phyloP scores from a whole-genome alignment of 2,888 invertebrate genomes.

The Eupithecia exiguata region DNA sequence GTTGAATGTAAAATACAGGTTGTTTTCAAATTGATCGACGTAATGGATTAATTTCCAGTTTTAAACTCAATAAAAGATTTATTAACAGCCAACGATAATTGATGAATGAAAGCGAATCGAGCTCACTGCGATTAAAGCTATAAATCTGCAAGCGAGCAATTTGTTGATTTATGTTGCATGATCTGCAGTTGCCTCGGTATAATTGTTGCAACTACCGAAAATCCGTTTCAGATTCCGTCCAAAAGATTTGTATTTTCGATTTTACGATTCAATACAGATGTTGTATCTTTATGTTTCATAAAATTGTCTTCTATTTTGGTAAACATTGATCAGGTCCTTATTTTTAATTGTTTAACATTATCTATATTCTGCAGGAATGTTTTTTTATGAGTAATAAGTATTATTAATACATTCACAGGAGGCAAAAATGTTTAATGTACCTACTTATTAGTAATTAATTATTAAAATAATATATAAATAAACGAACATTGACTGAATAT shows the following conservation, averaged over 20 bases:
- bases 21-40: constrained; percentile 27
- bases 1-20: constrained; percentile 3
- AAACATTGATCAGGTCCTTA: neutral
- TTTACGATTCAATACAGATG: neutral
- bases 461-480: neutral
- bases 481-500: neutral
- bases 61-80: constrained; percentile 34
- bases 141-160: constrained; percentile 55
- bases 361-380: too few species aligned
- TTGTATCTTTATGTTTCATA: neutral
- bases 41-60: constrained; percentile 39
- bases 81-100: constrained; percentile 38
- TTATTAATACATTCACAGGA: neutral
- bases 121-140: constrained; percentile 66
- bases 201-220: constrained; percentile 11
- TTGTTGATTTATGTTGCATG: constrained; percentile 37
- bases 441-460: neutral
- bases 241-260: neutral
- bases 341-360: too few species aligned
- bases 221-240: neutral
- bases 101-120: constrained; percentile 58
- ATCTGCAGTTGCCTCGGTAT: constrained; percentile 27
- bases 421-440: neutral
- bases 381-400: too few species aligned
- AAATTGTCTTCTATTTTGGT: neutral